Evolutionary conservation across 2,888 invertebrate genomes (phyloP), one percentile per base, ranked within the genome.

Genomic region (Blomia tropicalis): DNA sequence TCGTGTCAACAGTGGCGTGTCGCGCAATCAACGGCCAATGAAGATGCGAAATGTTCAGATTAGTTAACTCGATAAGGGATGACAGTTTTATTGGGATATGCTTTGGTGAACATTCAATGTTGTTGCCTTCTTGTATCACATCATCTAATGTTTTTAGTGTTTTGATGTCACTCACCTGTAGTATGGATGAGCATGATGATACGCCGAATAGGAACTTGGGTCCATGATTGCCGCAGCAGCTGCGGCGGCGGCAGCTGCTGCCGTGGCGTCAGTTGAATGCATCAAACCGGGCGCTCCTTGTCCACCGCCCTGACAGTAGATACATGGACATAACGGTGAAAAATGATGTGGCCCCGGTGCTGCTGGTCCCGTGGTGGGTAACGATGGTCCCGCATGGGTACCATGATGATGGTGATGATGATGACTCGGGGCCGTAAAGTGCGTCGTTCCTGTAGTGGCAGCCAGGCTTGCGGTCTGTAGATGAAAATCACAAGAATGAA

Each of bases 131-230:
- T n/a, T n/a, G n/a, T n/a, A n/a, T n/a, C n/a, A n/a, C n/a, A n/a
- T n/a, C n/a, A n/a, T n/a, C n/a, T n/a, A n/a, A n/a, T n/a, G n/a
- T n/a, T n/a, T n/a, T n/a, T n/a, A n/a, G n/a, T n/a, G n/a, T 19
- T 22, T 27, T 47, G 51, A 7, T 19, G 51, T 27, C 27, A 27
- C 41, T 54, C 54, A 64, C 64, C 64, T 64, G 64, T 64, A 64
- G 31, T 64, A 64, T 19, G 64, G 61, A 56, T 23, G 56, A n/a
- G 27, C 56, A 54, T 63, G 64, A 47, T 54, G 58, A 54, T 64
- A 61, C n/a, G 54, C 54, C 25, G 31, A 47, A 30, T 53, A 62
- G 29, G 58, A 53, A 27, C 53, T 63, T 11, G 64, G 61, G 54
- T 64, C 64, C 61, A 63, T 63, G 31, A 60, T 41, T 19, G 59